Evolutionary conservation across 2,888 invertebrate species (phyloP).

Genomic region (Zele albiditarsus): DNA sequence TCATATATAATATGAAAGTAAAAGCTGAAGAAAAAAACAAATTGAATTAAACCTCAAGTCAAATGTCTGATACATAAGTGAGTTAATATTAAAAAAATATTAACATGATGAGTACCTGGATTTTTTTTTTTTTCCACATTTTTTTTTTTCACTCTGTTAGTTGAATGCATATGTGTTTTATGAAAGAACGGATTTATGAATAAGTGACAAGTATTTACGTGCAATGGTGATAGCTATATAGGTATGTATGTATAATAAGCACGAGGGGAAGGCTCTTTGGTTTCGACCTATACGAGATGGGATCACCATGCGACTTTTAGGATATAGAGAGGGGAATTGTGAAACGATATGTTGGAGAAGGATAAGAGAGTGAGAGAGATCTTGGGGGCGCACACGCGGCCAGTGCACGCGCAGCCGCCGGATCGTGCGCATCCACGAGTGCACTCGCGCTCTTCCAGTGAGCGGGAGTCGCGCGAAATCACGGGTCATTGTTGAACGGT

Average conservation of each 20-base stretch:
- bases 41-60: background rate
- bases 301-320: slow-evolving; percentile 39
- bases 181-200: slow-evolving; percentile 2
- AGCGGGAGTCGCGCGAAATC: slow-evolving; percentile 59
- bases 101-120: background rate
- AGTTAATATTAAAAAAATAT: slow-evolving; percentile 6
- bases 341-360: slow-evolving; percentile 26
- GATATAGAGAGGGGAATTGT: slow-evolving; percentile 29
- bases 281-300: slow-evolving; percentile 31
- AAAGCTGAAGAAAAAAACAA: background rate
- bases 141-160: background rate
- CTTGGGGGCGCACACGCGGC: slow-evolving; percentile 51
- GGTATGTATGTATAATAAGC: slow-evolving; percentile 31
- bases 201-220: slow-evolving; percentile 1
- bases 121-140: slow-evolving; percentile 9
- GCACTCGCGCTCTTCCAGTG: slow-evolving; percentile 53
- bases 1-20: background rate
- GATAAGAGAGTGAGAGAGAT: slow-evolving; percentile 43
- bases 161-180: background rate
- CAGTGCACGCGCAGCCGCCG: slow-evolving; percentile 70
- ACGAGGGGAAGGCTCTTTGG: slow-evolving; percentile 15
- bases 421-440: slow-evolving; percentile 63
- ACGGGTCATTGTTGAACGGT: slow-evolving; percentile 11
- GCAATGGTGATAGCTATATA: background rate
- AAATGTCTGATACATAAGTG: slow-evolving; percentile 2